Percentiles rank a stretch among this genome's conserved stretches.
phyloP scores from a whole-genome alignment of 2,888 invertebrate species.

The Yponomeuta evonymella region DNA sequence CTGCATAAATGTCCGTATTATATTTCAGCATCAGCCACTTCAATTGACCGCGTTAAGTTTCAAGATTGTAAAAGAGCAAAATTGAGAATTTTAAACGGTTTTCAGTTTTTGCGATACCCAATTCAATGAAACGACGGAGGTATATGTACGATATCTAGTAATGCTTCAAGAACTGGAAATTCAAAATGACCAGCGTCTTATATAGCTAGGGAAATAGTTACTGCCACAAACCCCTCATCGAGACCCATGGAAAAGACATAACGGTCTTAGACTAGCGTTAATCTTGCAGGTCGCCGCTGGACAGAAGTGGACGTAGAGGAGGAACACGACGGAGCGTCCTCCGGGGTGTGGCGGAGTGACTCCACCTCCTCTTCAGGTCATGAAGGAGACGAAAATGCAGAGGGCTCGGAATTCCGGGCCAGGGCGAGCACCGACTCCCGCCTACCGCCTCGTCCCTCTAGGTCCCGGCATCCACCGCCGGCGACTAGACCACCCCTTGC shows the following conservation, averaged over 20 bases:
- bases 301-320: slow-evolving; percentile 79
- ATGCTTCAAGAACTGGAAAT: too few species aligned
- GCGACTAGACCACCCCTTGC: slow-evolving; percentile 59
- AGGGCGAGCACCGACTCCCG: slow-evolving; percentile 84
- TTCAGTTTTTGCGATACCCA: too few species aligned
- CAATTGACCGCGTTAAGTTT: too few species aligned
- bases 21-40: too few species aligned
- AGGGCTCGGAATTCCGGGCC: slow-evolving; percentile 78
- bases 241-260: too few species aligned
- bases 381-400: slow-evolving; percentile 27
- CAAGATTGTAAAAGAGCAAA: too few species aligned
- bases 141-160: too few species aligned
- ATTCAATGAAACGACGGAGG: too few species aligned
- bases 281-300: slow-evolving; percentile 73
- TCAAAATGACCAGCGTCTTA: too few species aligned
- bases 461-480: slow-evolving; percentile 68
- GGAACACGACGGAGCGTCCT: slow-evolving; percentile 60
- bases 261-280: too few species aligned
- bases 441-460: slow-evolving; percentile 74
- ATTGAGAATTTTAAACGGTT: too few species aligned
- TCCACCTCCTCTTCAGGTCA: slow-evolving; percentile 56
- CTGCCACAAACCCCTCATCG: not conserved
- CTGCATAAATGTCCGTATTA: too few species aligned
- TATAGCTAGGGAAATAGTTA: not conserved
- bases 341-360: slow-evolving; percentile 40